Percentiles rank a stretch among this genome's conserved stretches.
phyloP scores from a whole-genome alignment of 2,888 invertebrate genomes.

The Aradus depressus region DNA sequence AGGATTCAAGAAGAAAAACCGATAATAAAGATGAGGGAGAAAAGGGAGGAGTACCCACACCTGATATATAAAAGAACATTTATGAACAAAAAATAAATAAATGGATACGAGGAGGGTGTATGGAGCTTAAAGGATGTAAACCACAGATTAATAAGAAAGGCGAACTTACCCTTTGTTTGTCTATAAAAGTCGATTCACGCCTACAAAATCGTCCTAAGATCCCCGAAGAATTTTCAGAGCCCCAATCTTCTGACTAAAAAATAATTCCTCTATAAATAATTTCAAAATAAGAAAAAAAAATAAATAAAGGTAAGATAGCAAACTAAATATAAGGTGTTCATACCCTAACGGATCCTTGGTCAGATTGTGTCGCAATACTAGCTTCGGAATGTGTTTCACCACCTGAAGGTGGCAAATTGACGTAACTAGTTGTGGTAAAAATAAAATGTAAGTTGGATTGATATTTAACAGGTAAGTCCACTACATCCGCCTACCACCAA shows the following conservation, averaged over 20 bases:
- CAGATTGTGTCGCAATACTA: slow-evolving; percentile 38
- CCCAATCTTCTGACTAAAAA: slow-evolving; percentile 54
- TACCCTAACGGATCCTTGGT: slow-evolving; percentile 48
- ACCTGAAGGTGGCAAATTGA: too few relatives aligned
- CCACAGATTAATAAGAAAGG: background rate
- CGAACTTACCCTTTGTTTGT: slow-evolving; percentile 35
- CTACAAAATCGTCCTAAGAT: slow-evolving; percentile 54
- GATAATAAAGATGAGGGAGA: too few relatives aligned
- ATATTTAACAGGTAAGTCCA: too few relatives aligned
- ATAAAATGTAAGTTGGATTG: too few relatives aligned
- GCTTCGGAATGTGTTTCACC: slow-evolving; percentile 59
- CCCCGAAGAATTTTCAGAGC: slow-evolving; percentile 59
- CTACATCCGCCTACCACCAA: too few relatives aligned
- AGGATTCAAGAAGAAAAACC: too few relatives aligned
- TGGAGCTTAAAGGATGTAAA: background rate
- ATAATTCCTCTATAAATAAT: too few relatives aligned
- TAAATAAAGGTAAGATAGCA: slow-evolving; percentile 15
- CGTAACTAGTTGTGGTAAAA: too few relatives aligned
- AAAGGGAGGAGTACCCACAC: too few relatives aligned
- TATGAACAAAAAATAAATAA: background rate
- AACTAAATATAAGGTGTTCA: slow-evolving; percentile 23
- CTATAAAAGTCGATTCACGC: slow-evolving; percentile 45
- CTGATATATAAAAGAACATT: too few relatives aligned
- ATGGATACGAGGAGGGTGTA: background rate
- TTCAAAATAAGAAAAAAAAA: slow-evolving; percentile 19